These are phyloP conservation scores for Tetanocera ferruginea DNA, from an alignment of 2,888 invertebrate genomes.

Conservation along the genomic window DNA sequence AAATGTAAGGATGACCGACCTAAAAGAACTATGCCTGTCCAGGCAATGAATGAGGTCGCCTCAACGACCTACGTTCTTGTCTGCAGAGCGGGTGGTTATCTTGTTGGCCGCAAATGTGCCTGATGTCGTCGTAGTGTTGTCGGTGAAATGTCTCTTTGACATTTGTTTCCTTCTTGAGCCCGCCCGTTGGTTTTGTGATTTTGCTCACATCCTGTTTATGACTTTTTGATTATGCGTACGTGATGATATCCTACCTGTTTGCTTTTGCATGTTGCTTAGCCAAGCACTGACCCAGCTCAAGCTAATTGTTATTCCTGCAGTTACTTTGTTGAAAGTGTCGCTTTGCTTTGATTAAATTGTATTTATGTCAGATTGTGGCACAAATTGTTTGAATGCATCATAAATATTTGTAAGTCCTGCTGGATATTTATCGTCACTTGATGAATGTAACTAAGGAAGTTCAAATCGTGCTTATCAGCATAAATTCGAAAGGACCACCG, in stretches of 20 bases:
- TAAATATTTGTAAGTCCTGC: not conserved
- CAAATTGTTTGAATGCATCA: not conserved
- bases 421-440: not conserved
- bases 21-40: not conserved
- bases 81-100: constrained; percentile 13
- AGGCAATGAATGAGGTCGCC: not conserved
- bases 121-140: not conserved
- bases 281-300: not conserved
- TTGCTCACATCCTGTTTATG: constrained; percentile 48
- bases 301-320: constrained; percentile 31
- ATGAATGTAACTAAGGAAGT: constrained; percentile 2
- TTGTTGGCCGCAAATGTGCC: not conserved
- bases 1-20: not conserved
- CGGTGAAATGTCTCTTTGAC: not conserved
- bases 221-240: constrained; percentile 47
- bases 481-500: constrained; percentile 1
- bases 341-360: constrained; percentile 3
- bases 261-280: not conserved
- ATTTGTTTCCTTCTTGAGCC: not conserved
- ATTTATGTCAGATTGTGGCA: not conserved
- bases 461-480: not conserved
- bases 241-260: constrained; percentile 32
- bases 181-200: constrained; percentile 31
- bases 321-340: not conserved
- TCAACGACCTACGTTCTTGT: not conserved